These are phyloP conservation scores for Pachyseris speciosa DNA, from an alignment of 64 coral and sea anemone species.

Conservation along the genomic window DNA sequence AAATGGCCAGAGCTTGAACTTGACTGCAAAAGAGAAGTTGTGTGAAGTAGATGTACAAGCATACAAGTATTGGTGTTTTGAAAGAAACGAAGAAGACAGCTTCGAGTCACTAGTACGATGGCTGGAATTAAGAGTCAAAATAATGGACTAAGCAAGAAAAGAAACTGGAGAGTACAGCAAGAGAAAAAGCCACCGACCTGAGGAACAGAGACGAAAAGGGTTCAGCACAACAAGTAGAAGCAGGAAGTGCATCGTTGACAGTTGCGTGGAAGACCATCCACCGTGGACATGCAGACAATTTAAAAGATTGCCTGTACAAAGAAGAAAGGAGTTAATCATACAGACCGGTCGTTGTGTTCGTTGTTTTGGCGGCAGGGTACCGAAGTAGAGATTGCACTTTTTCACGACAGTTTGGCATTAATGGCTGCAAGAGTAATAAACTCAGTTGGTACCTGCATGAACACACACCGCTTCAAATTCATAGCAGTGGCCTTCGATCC, in stretches of 20 bases:
- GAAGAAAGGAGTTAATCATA: slow-evolving; percentile 60
- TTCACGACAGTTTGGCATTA: slow-evolving; percentile 35
- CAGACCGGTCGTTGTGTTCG: slow-evolving; percentile 30
- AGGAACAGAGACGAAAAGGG: not conserved
- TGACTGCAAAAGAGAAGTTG: too few relatives aligned
- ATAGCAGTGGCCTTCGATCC: too few relatives aligned
- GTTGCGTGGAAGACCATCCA: slow-evolving; percentile 45
- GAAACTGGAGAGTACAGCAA: slow-evolving; percentile 12
- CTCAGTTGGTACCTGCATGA: slow-evolving; percentile 56
- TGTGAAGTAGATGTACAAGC: too few relatives aligned
- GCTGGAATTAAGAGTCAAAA: slow-evolving; percentile 38
- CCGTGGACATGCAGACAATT: slow-evolving; percentile 58
- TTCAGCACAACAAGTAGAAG: slow-evolving; percentile 33
- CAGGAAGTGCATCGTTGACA: slow-evolving; percentile 36
- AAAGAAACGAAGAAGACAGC: too few relatives aligned
- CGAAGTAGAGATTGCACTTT: slow-evolving; percentile 33
- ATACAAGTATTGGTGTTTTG: too few relatives aligned
- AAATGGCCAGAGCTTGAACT: too few relatives aligned
- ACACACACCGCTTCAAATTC: not conserved
- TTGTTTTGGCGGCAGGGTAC: slow-evolving; percentile 38
- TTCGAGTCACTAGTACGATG: slow-evolving; percentile 42
- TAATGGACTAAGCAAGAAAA: slow-evolving; percentile 68
- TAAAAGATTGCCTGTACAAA: slow-evolving; percentile 31
- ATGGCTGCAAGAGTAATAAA: slow-evolving; percentile 20
- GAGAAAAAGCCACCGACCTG: not conserved